phyloP scores from a whole-genome alignment of 64 coral and sea anemone species.

The Orbicella faveolata region DNA sequence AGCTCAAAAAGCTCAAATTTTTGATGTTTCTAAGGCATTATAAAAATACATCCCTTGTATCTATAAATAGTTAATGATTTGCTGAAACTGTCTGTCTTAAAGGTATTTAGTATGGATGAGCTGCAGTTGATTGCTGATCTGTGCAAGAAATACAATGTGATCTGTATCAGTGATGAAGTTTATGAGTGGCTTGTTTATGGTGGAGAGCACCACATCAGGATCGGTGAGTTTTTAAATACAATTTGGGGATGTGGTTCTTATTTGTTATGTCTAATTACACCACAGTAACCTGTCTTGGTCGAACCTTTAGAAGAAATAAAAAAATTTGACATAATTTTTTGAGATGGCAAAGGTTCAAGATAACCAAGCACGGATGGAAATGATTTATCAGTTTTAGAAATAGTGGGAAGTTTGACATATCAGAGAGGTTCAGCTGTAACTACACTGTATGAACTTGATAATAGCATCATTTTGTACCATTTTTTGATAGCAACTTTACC shows the following conservation, averaged over 20 bases:
- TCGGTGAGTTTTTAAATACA: slow-evolving; percentile 35
- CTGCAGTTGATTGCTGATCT: slow-evolving; percentile 85
- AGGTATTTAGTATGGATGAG: slow-evolving; percentile 89
- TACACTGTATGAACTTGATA: too few relatives aligned
- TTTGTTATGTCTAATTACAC: too few relatives aligned
- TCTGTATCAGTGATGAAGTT: slow-evolving; percentile 99
- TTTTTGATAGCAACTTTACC: slow-evolving; percentile 79
- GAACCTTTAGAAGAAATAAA: too few relatives aligned
- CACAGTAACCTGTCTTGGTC: too few relatives aligned
- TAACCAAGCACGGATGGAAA: too few relatives aligned
- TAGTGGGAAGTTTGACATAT: too few relatives aligned
- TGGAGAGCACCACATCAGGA: slow-evolving; percentile 79
- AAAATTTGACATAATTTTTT: too few relatives aligned
- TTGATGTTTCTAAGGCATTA: background rate
- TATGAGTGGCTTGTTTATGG: slow-evolving; percentile 95
- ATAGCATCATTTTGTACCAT: background rate
- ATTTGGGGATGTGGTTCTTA: too few relatives aligned
- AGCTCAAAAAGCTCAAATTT: background rate
- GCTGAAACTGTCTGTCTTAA: background rate
- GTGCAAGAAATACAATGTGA: slow-evolving; percentile 79
- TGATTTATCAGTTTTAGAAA: too few relatives aligned
- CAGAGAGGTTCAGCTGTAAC: too few relatives aligned
- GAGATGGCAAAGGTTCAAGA: too few relatives aligned
- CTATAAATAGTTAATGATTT: background rate
- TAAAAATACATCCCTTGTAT: too few relatives aligned